Conservation (phyloP, 2,888 invertebrate genomes). For the Empis stercorea region DNA sequence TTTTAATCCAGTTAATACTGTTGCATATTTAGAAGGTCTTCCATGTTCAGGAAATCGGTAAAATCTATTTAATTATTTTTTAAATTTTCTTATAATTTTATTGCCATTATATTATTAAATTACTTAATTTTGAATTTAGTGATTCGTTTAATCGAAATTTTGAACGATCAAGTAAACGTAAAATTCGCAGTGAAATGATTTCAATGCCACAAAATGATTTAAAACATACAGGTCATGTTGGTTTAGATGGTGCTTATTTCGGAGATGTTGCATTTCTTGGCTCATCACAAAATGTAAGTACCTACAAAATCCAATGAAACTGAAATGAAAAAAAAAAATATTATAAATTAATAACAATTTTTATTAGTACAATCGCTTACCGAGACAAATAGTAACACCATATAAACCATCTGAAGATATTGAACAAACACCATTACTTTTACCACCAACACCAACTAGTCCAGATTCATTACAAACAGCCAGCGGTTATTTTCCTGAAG, state of each 20-base stretch:
- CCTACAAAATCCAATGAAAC: too few species aligned
- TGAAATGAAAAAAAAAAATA: not conserved
- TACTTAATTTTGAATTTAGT: conserved; percentile 23
- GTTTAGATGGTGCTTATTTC: conserved; percentile 92
- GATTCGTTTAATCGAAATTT: conserved; percentile 48
- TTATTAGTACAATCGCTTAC: conserved; percentile 58
- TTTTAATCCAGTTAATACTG: conserved; percentile 81
- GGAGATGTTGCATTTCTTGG: conserved; percentile 68
- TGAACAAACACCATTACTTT: conserved; percentile 52
- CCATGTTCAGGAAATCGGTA: conserved; percentile 29
- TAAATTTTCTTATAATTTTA: too few species aligned
- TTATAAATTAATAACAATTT: conserved; percentile 2
- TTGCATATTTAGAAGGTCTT: conserved; percentile 61
- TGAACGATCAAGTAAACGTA: conserved; percentile 48
- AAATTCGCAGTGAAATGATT: conserved; percentile 83
- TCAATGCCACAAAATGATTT: conserved; percentile 94
- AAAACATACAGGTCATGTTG: conserved; percentile 91
- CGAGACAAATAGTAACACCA: conserved; percentile 77
- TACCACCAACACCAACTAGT: conserved; percentile 39
- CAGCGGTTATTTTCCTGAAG: conserved; percentile 35
- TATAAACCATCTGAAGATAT: conserved; percentile 79
- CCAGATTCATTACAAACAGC: conserved; percentile 36
- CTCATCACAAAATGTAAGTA: conserved; percentile 33
- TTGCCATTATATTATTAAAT: not conserved
- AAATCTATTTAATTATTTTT: too few species aligned